Conservation (phyloP, 2,888 invertebrate species). For the Eutolmus rufibarbis region DNA sequence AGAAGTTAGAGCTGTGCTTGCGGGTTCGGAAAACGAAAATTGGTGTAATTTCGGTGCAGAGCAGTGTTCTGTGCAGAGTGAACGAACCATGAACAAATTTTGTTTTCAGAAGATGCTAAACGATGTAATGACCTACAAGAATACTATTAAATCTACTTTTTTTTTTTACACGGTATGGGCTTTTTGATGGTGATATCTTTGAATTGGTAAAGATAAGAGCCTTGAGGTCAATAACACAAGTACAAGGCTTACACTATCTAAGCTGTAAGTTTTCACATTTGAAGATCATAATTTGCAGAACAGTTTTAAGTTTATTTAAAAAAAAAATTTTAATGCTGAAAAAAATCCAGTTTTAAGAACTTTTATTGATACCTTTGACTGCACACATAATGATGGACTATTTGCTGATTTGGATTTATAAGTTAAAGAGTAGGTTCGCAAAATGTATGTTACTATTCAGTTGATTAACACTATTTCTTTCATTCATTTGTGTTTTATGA, state of each 20-base stretch:
- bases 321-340: no score
- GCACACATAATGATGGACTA: no score
- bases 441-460: no score
- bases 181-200: not conserved
- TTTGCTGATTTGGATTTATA: no score
- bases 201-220: not conserved
- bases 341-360: not conserved
- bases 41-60: not conserved
- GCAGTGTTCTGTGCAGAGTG: not conserved
- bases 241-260: not conserved
- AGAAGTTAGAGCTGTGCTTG: not conserved
- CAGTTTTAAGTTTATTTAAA: no score
- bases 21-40: not conserved
- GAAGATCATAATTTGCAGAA: not conserved
- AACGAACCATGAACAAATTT: constrained; percentile 17
- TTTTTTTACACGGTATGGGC: not conserved
- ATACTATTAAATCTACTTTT: not conserved
- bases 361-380: not conserved
- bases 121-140: constrained; percentile 21
- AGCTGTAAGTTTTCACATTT: not conserved
- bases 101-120: constrained; percentile 3
- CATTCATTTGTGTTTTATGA: no score
- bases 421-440: no score
- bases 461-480: no score
- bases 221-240: not conserved